Evolutionary conservation across 2,113 vertebrate species (phyloP).

Genomic region (Xenus cinereus): DNA sequence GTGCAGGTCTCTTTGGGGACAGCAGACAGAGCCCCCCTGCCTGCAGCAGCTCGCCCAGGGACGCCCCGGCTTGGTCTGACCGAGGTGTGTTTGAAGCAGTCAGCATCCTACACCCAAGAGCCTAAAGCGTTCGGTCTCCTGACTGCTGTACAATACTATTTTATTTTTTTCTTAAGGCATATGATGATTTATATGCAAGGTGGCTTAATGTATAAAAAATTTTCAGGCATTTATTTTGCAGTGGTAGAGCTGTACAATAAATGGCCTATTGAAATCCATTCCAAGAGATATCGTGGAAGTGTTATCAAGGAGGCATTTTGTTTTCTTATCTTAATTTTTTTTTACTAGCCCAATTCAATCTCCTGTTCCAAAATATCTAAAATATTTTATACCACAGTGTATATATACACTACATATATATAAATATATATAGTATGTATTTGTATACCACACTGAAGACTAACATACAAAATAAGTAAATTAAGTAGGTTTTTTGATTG

Average conservation of each 20-base stretch:
- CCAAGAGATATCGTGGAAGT: background rate
- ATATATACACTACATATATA: too few species aligned
- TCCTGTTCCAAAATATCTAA: background rate
- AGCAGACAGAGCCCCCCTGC: background rate
- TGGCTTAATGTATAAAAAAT: background rate
- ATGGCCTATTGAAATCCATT: background rate
- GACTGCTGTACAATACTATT: background rate
- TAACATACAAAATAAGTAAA: constrained; percentile 9
- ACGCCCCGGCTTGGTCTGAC: accelerated
- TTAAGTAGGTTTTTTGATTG: background rate
- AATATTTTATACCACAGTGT: background rate
- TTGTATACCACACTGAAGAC: background rate
- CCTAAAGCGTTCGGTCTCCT: background rate
- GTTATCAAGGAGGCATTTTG: background rate
- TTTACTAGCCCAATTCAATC: background rate
- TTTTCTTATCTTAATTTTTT: background rate
- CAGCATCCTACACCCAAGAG: background rate
- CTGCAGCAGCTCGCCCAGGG: background rate
- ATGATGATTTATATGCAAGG: background rate
- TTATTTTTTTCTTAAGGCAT: background rate
- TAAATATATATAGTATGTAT: too few species aligned
- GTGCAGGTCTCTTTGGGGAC: background rate
- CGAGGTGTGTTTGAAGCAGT: background rate
- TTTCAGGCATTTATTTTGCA: background rate
- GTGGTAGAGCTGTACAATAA: background rate